A percentile compares a stretch with the other conserved stretches of the same genome.
phyloP scores from a whole-genome alignment of 2,888 invertebrate species.

The Deilephila porcellus region DNA sequence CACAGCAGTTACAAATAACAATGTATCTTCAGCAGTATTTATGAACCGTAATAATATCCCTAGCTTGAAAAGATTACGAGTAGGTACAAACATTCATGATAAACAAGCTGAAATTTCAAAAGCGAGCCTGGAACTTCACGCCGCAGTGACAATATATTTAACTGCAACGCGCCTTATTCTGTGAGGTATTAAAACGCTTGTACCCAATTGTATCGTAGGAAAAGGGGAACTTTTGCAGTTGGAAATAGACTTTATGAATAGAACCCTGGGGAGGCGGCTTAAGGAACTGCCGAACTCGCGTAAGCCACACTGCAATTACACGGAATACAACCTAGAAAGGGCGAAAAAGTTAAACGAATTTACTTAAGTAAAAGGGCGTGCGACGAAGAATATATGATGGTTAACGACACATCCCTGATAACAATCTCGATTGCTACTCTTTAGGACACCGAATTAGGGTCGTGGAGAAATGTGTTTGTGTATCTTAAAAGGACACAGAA shows the following conservation, averaged over 20 bases:
- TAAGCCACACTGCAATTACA: conserved; percentile 3
- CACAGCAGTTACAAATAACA: not conserved
- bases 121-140: conserved; percentile 5
- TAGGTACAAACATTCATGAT: not conserved
- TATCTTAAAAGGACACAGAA: not conserved
- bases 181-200: conserved; percentile 20
- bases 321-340: not conserved
- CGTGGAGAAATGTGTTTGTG: not conserved
- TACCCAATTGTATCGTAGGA: conserved; percentile 15
- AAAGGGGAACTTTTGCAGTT: not conserved
- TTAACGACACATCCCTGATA: not conserved
- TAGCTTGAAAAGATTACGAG: conserved; percentile 10
- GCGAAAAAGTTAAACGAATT: not conserved
- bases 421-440: not conserved
- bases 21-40: not conserved
- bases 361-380: not conserved
- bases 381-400: not conserved
- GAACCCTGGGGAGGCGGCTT: conserved; percentile 6
- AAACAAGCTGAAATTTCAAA: conserved; percentile 17
- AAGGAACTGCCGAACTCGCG: conserved; percentile 10
- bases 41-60: not conserved
- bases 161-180: conserved; percentile 8
- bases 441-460: not conserved
- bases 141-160: conserved; percentile 13
- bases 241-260: conserved; percentile 16